Conservation (phyloP, 2,113 vertebrate genomes). For the Corythaixoides concolor region DNA sequence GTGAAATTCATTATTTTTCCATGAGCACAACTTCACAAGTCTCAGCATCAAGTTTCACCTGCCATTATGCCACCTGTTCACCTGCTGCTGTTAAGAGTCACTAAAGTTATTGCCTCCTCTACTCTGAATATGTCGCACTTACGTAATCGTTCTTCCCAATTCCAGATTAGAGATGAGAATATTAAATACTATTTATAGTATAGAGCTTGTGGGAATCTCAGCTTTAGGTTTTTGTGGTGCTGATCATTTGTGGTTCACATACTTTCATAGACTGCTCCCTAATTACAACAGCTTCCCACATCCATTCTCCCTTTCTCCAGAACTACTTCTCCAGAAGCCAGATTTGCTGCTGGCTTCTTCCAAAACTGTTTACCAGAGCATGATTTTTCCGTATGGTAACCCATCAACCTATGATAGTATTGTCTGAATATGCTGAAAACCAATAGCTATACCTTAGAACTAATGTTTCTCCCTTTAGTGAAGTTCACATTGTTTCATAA, state of each 20-base stretch:
- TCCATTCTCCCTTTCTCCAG: neutral
- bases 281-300: neutral
- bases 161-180: neutral
- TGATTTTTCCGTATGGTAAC: neutral
- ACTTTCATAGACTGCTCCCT: neutral
- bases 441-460: neutral
- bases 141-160: rapidly evolving
- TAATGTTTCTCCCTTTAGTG: neutral
- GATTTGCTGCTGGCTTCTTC: neutral
- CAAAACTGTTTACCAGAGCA: neutral
- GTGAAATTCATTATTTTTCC: neutral
- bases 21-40: rapidly evolving
- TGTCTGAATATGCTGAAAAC: neutral
- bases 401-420: neutral
- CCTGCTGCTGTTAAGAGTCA: neutral
- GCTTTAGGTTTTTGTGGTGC: neutral
- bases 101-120: neutral
- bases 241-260: neutral
- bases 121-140: neutral
- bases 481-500: neutral
- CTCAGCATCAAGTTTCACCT: neutral
- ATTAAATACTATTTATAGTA: neutral
- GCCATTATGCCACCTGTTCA: too few species aligned
- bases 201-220: neutral
- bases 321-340: too few species aligned